A percentile compares a stretch with the other conserved stretches of the same genome.
Conservation (phyloP, 1,140 invertebrate species). For the Pseudachorutes palmiensis region DNA sequence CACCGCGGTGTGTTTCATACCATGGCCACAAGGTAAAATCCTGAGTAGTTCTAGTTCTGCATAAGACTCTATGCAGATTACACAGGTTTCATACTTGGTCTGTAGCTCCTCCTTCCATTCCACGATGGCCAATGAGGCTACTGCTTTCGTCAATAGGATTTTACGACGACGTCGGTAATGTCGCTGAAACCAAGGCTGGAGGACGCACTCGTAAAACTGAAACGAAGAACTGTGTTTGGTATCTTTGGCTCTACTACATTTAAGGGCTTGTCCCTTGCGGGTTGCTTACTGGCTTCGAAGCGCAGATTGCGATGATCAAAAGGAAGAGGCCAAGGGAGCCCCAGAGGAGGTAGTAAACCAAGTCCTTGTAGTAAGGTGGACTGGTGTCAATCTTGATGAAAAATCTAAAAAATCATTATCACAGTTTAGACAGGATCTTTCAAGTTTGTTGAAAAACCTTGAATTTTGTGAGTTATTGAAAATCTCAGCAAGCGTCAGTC, state of each 20-base stretch:
- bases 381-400: not conserved
- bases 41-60: constrained; percentile 90
- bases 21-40: constrained; percentile 89
- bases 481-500: constrained; percentile 47
- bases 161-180: not conserved
- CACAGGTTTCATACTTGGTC: constrained; percentile 53
- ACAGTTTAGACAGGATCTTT: no score
- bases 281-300: not conserved
- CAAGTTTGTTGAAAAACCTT: no score
- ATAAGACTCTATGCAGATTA: constrained; percentile 97
- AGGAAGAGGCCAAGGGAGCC: not conserved
- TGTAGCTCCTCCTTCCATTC: not conserved
- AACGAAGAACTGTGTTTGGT: not conserved
- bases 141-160: not conserved
- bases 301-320: not conserved
- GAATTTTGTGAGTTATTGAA: constrained; percentile 24
- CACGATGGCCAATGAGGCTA: not conserved
- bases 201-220: not conserved
- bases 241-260: no score
- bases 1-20: no score
- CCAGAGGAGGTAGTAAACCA: not conserved
- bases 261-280: no score
- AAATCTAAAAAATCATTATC: not conserved
- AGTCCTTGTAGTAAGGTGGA: not conserved
- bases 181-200: not conserved